Percentiles rank a stretch among this genome's conserved stretches.
phyloP scores from a whole-genome alignment of 2,888 invertebrate species.

The Amblyjoppa fuscipennis region DNA sequence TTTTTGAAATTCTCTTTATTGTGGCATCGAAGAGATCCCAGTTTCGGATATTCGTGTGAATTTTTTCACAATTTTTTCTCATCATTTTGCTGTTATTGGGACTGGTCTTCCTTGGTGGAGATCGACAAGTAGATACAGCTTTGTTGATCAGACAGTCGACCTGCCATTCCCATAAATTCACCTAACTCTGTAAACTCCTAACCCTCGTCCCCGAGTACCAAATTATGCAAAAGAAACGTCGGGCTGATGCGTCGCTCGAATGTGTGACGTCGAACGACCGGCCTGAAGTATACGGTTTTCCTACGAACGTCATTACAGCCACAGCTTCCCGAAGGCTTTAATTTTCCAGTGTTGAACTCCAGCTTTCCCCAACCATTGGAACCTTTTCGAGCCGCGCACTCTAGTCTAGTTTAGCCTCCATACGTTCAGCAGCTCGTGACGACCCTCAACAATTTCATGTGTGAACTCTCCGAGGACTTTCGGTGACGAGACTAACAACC shows the following conservation, averaged over 20 bases:
- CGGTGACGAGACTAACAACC: conserved; percentile 20
- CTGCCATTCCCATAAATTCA: background rate
- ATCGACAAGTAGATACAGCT: background rate
- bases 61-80: background rate
- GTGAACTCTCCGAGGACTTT: background rate
- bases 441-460: conserved; percentile 24
- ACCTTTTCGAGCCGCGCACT: conserved; percentile 2
- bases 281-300: background rate
- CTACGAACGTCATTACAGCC: conserved; percentile 5
- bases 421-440: conserved; percentile 38
- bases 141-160: background rate
- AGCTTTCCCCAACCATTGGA: conserved; percentile 23
- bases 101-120: background rate
- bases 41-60: background rate
- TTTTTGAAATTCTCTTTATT: no score
- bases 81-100: background rate
- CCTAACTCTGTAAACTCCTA: conserved; percentile 63
- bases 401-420: background rate
- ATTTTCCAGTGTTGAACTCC: conserved; percentile 38
- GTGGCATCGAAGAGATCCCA: background rate
- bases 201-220: conserved; percentile 69
- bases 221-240: conserved; percentile 77
- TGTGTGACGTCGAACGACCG: conserved; percentile 38
- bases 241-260: conserved; percentile 65
- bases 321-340: conserved; percentile 15